Evolutionary conservation across 2,888 invertebrate genomes (phyloP), one percentile per base, ranked within the genome.

Genomic region (Lutraria lutraria): DNA sequence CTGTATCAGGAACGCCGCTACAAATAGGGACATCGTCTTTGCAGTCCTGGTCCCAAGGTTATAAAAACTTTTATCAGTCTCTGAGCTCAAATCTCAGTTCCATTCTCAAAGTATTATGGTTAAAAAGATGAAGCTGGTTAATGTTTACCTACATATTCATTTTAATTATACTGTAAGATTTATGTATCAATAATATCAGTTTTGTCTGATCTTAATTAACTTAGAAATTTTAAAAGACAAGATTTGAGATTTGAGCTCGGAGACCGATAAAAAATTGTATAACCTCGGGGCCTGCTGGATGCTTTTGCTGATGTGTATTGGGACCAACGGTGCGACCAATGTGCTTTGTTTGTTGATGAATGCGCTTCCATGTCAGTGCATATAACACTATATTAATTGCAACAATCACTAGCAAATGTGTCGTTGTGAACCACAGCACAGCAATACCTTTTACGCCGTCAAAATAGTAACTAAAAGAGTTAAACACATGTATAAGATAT

Each of bases 401-500:
- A 16, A 90, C 21, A 34, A 92, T 79, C 21, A 88, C 4, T 16
- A 83, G 21, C 0, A 89, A 81, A 0, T 87, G 89, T 10, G 88
- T 83, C 4, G 92, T 86, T 0, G 90, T 90, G 81, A 89, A 90
- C 43, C 87, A 89, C 13, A 90, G 63, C 25, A 89, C 80, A 19
- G 85, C 72, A 29, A 76, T 82, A 0, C 91, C 90, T 79, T 90
- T 90, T 0, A 89, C 82, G 15, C 86, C 87, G 52, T 91, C 91
- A 84, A 91, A 89, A 81, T 87, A 88, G 72, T 90, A 90, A 53
- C 91, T 91, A 82, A 53, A 92, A 88, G 52, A n/a, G n/a, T n/a
- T n/a, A n/a, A n/a, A n/a, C n/a, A 31, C 16, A 34, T 53, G 76
- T n/a, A 34, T 76, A 19, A 80, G 21, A 31, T 43, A 80, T n/a